phyloP scores from a whole-genome alignment of 2,888 invertebrate species.

The Spisula solida region DNA sequence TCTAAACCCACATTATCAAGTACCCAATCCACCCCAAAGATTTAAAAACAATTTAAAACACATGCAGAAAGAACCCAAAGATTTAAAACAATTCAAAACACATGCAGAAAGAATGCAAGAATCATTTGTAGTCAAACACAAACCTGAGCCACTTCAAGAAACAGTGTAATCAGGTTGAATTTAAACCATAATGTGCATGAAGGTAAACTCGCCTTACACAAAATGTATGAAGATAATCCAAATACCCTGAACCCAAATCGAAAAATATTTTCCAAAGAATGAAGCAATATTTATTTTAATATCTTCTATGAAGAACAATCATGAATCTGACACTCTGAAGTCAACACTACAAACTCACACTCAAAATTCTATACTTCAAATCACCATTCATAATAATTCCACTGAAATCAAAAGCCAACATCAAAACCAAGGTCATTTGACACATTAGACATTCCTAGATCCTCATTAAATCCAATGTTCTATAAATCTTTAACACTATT shows the following conservation, averaged over 20 bases:
- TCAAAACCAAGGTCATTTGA: background rate
- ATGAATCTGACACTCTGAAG: background rate
- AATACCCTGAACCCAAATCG: background rate
- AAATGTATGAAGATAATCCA: background rate
- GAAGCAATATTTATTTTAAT: background rate
- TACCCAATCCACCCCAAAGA: conserved; percentile 21
- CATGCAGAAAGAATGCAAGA: background rate
- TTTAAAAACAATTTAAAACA: conserved; percentile 11
- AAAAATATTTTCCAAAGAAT: background rate
- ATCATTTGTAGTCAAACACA: background rate
- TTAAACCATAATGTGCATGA: background rate
- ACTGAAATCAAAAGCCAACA: background rate
- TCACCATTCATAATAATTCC: background rate
- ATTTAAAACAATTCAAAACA: conserved; percentile 16
- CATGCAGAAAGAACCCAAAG: background rate
- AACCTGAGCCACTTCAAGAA: background rate
- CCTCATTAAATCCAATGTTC: conserved; percentile 12
- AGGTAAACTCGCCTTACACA: background rate
- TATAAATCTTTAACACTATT: background rate
- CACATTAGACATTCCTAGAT: background rate
- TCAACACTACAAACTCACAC: background rate
- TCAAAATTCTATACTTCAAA: background rate
- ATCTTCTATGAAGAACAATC: background rate
- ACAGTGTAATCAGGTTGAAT: background rate
- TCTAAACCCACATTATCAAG: background rate